These are phyloP conservation scores for Terebella lapidaria DNA, from an alignment of 2,888 invertebrate genomes.

Conservation along the genomic window DNA sequence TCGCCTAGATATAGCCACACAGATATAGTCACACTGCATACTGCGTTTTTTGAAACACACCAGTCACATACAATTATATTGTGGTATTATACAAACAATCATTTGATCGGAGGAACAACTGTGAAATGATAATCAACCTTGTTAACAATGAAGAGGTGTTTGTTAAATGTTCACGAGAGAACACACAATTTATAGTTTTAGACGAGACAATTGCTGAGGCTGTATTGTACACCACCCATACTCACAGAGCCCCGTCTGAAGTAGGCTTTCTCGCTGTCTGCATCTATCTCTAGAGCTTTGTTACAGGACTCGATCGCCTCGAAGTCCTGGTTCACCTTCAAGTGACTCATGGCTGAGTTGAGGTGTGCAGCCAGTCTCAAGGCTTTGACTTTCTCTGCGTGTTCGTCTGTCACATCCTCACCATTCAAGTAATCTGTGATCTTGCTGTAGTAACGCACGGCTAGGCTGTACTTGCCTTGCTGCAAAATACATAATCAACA, in stretches of 20 bases:
- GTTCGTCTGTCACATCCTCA: slow-evolving; percentile 55
- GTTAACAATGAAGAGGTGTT: too few species aligned
- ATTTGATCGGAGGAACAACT: too few species aligned
- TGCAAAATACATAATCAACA: slow-evolving; percentile 30
- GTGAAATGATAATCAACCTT: too few species aligned
- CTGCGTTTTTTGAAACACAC: too few species aligned
- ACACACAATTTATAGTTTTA: too few species aligned
- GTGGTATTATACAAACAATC: too few species aligned
- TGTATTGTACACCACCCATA: too few species aligned
- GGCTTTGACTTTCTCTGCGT: slow-evolving; percentile 55
- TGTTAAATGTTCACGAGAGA: too few species aligned
- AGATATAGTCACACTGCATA: neutral
- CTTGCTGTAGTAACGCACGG: slow-evolving; percentile 81
- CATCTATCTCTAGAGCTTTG: slow-evolving; percentile 70
- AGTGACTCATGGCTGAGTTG: slow-evolving; percentile 76
- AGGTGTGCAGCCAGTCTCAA: slow-evolving; percentile 67
- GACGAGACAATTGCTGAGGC: too few species aligned
- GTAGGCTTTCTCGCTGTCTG: slow-evolving; percentile 78
- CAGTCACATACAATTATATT: too few species aligned
- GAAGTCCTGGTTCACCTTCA: slow-evolving; percentile 69
- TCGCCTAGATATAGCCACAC: slow-evolving; percentile 57
- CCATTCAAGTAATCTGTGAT: slow-evolving; percentile 64
- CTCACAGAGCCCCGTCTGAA: slow-evolving; percentile 76
- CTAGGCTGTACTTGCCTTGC: slow-evolving; percentile 68
- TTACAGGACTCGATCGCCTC: slow-evolving; percentile 72